These are phyloP conservation scores for Anneissia japonica DNA, from an alignment of 35 echinoderm and acorn worm genomes.

Conservation along the genomic window DNA sequence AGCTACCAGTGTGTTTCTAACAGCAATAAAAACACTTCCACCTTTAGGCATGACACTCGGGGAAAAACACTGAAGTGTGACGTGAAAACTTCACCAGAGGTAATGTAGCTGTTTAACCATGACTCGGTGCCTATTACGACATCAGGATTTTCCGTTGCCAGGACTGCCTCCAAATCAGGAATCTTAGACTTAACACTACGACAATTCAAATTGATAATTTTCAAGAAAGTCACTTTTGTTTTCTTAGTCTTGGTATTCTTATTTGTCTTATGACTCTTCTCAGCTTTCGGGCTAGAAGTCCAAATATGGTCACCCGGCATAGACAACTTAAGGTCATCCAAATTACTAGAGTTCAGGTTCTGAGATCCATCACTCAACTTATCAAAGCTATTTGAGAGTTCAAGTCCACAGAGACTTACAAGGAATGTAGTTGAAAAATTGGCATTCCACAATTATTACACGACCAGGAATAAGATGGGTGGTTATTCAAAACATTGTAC, in stretches of 20 bases:
- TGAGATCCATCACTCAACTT: too few species aligned
- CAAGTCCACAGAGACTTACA: background rate
- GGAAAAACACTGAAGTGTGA: background rate
- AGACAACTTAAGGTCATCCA: background rate
- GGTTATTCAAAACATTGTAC: background rate
- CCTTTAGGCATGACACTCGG: too few species aligned
- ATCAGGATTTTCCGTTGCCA: constrained; percentile 16
- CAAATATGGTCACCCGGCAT: background rate
- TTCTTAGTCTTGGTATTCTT: background rate
- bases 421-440: constrained; percentile 20
- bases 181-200: constrained; percentile 17
- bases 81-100: constrained; percentile 21
- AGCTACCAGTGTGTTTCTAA: too few species aligned
- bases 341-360: too few species aligned
- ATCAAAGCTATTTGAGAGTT: constrained; percentile 12
- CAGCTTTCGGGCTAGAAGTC: background rate
- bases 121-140: constrained; percentile 32
- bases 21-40: too few species aligned
- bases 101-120: constrained; percentile 4
- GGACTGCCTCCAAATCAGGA: constrained; percentile 9
- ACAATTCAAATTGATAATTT: constrained; percentile 30
- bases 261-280: background rate
- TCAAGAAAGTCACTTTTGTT: background rate
- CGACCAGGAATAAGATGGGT: background rate
- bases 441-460: constrained; percentile 7